A percentile compares a stretch with the other conserved stretches of the same genome.
Evolutionary conservation across 2,113 vertebrate genomes (phyloP).

Genomic region (Laticauda laticaudata): DNA sequence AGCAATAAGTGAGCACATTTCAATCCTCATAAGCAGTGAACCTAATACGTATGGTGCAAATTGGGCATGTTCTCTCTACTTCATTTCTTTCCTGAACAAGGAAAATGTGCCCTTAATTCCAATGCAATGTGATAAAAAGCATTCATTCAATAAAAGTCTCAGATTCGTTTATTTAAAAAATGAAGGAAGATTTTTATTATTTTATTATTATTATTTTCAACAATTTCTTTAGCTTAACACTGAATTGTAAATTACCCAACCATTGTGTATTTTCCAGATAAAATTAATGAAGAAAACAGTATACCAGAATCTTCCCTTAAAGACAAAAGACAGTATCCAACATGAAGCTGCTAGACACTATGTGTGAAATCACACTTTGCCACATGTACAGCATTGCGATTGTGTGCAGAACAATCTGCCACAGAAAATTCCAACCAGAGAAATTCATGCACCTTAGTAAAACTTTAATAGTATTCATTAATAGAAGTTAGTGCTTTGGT

Average conservation of each 20-base stretch:
- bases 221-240: constrained; percentile 73
- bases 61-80: neutral
- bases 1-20: neutral
- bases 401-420: constrained; percentile 34
- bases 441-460: constrained; percentile 43
- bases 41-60: neutral
- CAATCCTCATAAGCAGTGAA: neutral
- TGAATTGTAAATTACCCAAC: constrained; percentile 81
- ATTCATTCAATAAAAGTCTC: constrained; percentile 16
- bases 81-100: neutral
- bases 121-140: neutral
- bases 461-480: constrained; percentile 2
- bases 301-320: constrained; percentile 56
- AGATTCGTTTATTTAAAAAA: constrained; percentile 32
- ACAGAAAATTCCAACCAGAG: constrained; percentile 60
- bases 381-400: constrained; percentile 30
- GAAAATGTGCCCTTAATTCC: neutral
- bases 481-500: neutral
- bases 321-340: constrained; percentile 41
- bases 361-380: constrained; percentile 25
- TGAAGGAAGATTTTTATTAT: constrained; percentile 48
- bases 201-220: constrained; percentile 68
- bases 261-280: constrained; percentile 74
- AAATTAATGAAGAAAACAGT: constrained; percentile 75
- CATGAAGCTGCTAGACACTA: constrained; percentile 31